Evolutionary conservation across 35 echinoderm and acorn worm species (phyloP).

Genomic region (Patiria miniata): DNA sequence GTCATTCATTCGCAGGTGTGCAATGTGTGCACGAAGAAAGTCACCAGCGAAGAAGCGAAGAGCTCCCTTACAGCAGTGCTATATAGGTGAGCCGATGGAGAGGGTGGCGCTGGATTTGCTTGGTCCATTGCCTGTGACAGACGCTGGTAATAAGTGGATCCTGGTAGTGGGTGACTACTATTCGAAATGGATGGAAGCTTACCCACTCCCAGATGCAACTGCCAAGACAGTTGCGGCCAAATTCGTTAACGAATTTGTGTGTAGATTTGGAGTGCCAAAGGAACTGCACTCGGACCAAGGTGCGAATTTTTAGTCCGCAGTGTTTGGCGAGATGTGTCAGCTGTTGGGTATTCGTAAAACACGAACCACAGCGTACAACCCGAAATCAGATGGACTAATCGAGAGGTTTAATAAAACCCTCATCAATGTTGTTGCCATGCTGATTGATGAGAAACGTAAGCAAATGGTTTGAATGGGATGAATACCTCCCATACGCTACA

Average conservation of each 20-base stretch:
- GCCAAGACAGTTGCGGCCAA: conserved; percentile 38
- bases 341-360: conserved; percentile 50
- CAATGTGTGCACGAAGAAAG: conserved; percentile 24
- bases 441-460: not conserved
- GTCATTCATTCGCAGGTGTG: not conserved
- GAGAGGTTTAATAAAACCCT: too few species aligned
- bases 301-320: conserved; percentile 50
- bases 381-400: conserved; percentile 60
- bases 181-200: conserved; percentile 37
- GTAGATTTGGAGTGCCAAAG: too few species aligned
- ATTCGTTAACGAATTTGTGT: conserved; percentile 42
- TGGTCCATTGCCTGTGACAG: too few species aligned
- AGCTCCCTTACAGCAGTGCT: conserved; percentile 26
- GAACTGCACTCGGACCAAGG: conserved; percentile 66
- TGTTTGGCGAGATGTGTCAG: conserved; percentile 61
- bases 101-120: conserved; percentile 41
- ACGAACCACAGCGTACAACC: conserved; percentile 34
- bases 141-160: conserved; percentile 40
- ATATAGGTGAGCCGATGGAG: conserved; percentile 16
- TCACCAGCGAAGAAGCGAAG: not conserved
- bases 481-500: conserved; percentile 10
- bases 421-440: conserved; percentile 10
- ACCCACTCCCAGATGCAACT: not conserved
- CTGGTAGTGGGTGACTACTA: conserved; percentile 44
- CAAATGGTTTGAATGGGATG: conserved; percentile 15